A percentile compares a stretch with the other conserved stretches of the same genome.
phyloP scores from a whole-genome alignment of 1,140 invertebrate genomes.

The Mylabris phalerata region DNA sequence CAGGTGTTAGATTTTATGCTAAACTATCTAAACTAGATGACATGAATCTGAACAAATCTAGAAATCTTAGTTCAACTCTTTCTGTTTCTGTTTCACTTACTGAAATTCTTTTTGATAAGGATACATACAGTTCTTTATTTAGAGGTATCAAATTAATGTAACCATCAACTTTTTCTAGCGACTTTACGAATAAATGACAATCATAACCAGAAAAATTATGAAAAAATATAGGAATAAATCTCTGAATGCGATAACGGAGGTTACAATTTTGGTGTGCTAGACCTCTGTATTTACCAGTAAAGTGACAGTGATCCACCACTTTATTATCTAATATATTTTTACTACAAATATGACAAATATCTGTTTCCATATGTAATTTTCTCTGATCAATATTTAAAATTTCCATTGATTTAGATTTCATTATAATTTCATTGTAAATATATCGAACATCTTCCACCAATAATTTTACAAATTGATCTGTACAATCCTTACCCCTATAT shows the following conservation, averaged over 20 bases:
- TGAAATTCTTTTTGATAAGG: neutral
- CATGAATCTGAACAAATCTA: conserved; percentile 24
- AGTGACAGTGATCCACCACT: conserved; percentile 37
- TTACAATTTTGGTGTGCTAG: conserved; percentile 40
- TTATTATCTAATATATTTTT: conserved; percentile 18
- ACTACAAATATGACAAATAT: conserved; percentile 37
- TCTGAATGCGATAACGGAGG: conserved; percentile 29
- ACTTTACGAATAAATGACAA: conserved; percentile 20
- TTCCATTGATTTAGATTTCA: too few relatives aligned
- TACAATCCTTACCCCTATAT: too few relatives aligned
- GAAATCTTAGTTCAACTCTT: too few relatives aligned
- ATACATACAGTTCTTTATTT: conserved; percentile 25
- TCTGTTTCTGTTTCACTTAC: too few relatives aligned
- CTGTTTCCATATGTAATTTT: too few relatives aligned
- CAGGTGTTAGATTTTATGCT: neutral
- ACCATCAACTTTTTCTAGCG: conserved; percentile 5
- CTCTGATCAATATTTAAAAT: too few relatives aligned
- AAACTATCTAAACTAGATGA: conserved; percentile 14
- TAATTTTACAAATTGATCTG: too few relatives aligned
- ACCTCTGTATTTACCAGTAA: too few relatives aligned
- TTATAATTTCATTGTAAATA: too few relatives aligned
- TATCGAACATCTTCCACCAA: too few relatives aligned
- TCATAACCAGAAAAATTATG: conserved; percentile 24
- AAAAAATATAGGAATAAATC: conserved; percentile 20
- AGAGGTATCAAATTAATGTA: conserved; percentile 15